A percentile compares a stretch with the other conserved stretches of the same genome.
Conservation (phyloP, 2,888 invertebrate species). For the Latheticus oryzae region DNA sequence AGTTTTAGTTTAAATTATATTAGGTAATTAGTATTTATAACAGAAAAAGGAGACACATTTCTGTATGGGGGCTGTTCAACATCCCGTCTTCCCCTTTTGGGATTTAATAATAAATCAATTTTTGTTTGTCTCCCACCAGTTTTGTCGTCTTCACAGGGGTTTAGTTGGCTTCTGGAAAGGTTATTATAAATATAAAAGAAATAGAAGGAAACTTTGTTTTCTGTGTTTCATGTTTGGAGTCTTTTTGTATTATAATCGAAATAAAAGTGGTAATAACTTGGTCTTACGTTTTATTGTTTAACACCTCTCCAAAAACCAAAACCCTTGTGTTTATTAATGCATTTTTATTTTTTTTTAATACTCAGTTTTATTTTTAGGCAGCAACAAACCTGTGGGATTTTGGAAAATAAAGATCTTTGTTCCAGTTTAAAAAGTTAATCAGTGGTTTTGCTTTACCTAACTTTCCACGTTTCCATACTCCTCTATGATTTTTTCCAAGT, state of each 20-base stretch:
- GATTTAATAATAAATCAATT: conserved; percentile 13
- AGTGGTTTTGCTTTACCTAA: conserved; percentile 55
- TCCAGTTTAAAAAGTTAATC: conserved; percentile 59
- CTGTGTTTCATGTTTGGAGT: conserved; percentile 40
- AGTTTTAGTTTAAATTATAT: conserved; percentile 53
- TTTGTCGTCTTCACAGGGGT: conserved; percentile 76
- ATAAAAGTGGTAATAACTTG: conserved; percentile 58
- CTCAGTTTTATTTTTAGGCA: conserved; percentile 58
- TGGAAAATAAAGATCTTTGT: conserved; percentile 63
- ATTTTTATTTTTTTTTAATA: conserved; percentile 33
- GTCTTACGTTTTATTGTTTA: conserved; percentile 50
- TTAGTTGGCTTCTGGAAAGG: conserved; percentile 85
- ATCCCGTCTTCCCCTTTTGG: conserved; percentile 34
- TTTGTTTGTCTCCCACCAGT: conserved; percentile 49
- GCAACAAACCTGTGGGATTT: conserved; percentile 54
- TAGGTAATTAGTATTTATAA: conserved; percentile 55
- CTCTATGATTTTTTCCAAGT: conserved; percentile 15
- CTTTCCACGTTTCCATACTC: too few species aligned
- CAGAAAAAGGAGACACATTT: conserved; percentile 48
- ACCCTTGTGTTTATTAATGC: conserved; percentile 45
- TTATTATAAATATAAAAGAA: conserved; percentile 83
- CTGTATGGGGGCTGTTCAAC: conserved; percentile 55
- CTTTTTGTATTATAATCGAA: conserved; percentile 57
- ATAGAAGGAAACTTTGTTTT: conserved; percentile 69
- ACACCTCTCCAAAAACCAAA: conserved; percentile 63